Percentiles rank a stretch among this genome's conserved stretches.
Evolutionary conservation across 2,888 invertebrate species (phyloP).

Genomic region (Nomada ruficornis): DNA sequence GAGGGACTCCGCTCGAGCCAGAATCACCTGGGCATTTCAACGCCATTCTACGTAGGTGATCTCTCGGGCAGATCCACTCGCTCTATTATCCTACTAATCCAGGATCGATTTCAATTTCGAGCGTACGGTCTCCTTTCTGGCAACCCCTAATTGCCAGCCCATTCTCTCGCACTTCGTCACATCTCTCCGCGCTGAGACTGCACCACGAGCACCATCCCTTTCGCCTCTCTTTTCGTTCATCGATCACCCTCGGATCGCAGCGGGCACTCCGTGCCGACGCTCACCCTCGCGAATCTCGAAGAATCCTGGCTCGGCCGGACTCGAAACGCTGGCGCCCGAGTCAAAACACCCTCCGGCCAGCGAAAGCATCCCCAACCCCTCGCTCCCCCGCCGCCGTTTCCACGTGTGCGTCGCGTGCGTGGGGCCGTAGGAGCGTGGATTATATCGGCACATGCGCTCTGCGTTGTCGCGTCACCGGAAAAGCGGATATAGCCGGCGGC

Average conservation of each 20-base stretch:
- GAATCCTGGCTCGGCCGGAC: constrained; percentile 30
- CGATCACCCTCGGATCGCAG: constrained; percentile 8
- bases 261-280: no score
- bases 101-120: no score
- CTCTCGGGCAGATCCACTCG: no score
- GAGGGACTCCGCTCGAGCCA: no score
- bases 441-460: constrained; percentile 83
- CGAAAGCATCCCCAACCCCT: constrained; percentile 19
- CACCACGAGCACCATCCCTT: neutral
- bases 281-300: neutral
- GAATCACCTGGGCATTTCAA: no score
- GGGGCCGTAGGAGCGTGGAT: constrained; percentile 74
- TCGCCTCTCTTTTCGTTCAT: neutral
- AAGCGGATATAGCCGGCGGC: constrained; percentile 70
- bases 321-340: constrained; percentile 57
- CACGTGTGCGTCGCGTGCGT: constrained; percentile 49
- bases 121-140: no score
- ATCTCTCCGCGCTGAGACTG: no score
- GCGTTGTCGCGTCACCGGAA: constrained; percentile 72
- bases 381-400: constrained; percentile 11
- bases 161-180: no score
- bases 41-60: no score
- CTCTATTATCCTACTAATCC: no score
- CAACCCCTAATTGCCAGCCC: no score
- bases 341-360: constrained; percentile 66